Evolutionary conservation across 2,888 invertebrate species (phyloP).

Genomic region (Pollenia labialis): DNA sequence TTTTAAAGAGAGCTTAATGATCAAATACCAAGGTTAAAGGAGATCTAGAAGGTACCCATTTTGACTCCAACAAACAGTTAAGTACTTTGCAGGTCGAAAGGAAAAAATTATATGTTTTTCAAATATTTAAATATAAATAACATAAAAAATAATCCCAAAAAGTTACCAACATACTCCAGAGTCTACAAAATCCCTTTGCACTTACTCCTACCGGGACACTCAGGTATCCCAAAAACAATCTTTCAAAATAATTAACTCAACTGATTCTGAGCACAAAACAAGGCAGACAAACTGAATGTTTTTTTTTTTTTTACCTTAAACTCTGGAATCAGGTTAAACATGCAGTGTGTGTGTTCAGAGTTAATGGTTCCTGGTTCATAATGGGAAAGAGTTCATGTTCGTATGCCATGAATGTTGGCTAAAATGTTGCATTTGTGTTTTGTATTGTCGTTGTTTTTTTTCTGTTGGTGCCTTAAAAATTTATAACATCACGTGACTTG

Average conservation of each 20-base stretch:
- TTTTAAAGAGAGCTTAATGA: too few relatives aligned
- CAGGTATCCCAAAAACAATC: not conserved
- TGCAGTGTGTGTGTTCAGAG: slow-evolving; percentile 2
- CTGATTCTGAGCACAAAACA: too few relatives aligned
- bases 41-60: too few relatives aligned
- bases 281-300: not conserved
- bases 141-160: too few relatives aligned
- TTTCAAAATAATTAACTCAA: not conserved
- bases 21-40: too few relatives aligned
- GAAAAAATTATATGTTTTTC: too few relatives aligned
- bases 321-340: slow-evolving; percentile 21
- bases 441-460: slow-evolving; percentile 8
- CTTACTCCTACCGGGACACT: too few relatives aligned
- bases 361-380: slow-evolving; percentile 25
- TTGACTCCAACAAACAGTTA: too few relatives aligned
- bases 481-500: slow-evolving; percentile 72
- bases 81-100: too few relatives aligned
- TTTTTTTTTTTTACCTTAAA: slow-evolving; percentile 7
- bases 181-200: too few relatives aligned
- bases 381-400: slow-evolving; percentile 31
- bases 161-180: too few relatives aligned
- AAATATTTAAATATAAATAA: too few relatives aligned
- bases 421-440: slow-evolving; percentile 40
- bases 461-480: slow-evolving; percentile 39
- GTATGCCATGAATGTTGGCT: slow-evolving; percentile 41